A percentile compares a stretch with the other conserved stretches of the same genome.
Evolutionary conservation across 1,140 invertebrate genomes (phyloP).

Genomic region (Drosophila mayri): DNA sequence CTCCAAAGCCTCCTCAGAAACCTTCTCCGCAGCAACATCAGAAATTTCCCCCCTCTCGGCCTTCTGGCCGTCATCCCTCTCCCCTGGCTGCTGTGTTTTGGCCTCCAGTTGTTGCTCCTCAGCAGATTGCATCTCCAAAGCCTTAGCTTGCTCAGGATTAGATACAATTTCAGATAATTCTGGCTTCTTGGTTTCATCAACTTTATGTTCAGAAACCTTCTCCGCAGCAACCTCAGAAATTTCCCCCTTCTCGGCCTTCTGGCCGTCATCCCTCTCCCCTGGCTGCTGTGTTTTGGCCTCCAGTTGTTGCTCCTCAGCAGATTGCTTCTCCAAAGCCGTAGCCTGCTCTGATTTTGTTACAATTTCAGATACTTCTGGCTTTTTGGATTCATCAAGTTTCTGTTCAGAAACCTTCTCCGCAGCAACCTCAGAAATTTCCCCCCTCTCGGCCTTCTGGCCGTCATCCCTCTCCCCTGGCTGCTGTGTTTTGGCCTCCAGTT

Average conservation of each 20-base stretch:
- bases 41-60: slow-evolving; percentile 49
- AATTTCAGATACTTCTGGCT: slow-evolving; percentile 1
- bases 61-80: slow-evolving; percentile 9
- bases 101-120: slow-evolving; percentile 27
- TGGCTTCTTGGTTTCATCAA: slow-evolving; percentile 4
- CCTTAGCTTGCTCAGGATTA: slow-evolving; percentile 53
- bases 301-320: slow-evolving; percentile 26
- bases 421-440: slow-evolving; percentile 42
- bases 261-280: slow-evolving; percentile 5
- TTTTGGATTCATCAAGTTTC: slow-evolving; percentile 11
- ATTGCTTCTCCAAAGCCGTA: slow-evolving; percentile 36
- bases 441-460: slow-evolving; percentile 19
- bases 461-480: slow-evolving; percentile 21
- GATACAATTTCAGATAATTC: slow-evolving; percentile 8
- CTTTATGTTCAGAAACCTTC: slow-evolving; percentile 25
- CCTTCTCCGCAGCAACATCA: slow-evolving; percentile 26
- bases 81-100: slow-evolving; percentile 22
- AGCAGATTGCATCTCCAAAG: slow-evolving; percentile 37
- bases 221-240: slow-evolving; percentile 27
- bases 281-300: slow-evolving; percentile 28
- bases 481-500: slow-evolving; percentile 19
- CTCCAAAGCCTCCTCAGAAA: slow-evolving; percentile 25
- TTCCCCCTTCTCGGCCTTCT: slow-evolving; percentile 45
- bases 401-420: slow-evolving; percentile 28
- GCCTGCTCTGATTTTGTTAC: slow-evolving; percentile 49